Evolutionary conservation across 2,888 invertebrate genomes (phyloP).

Genomic region (Osmoderma eremita): DNA sequence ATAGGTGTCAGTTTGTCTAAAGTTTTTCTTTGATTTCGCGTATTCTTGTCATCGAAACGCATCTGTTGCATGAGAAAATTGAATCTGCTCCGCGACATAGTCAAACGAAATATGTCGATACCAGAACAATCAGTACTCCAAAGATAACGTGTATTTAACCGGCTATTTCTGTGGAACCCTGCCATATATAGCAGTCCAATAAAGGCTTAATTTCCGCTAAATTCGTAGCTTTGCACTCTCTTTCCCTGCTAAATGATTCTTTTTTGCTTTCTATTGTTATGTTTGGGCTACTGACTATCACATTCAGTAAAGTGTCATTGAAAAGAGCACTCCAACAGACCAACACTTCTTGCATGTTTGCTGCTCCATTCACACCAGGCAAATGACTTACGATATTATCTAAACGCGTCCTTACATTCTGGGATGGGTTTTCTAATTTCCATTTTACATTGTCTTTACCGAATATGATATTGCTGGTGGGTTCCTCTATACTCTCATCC

Average conservation of each 20-base stretch:
- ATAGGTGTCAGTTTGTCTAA: conserved; percentile 40
- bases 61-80: conserved; percentile 45
- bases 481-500: background rate
- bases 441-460: background rate
- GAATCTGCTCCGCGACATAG: conserved; percentile 47
- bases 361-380: too few species aligned
- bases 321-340: too few species aligned
- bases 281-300: too few species aligned
- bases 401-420: too few species aligned
- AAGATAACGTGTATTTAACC: conserved; percentile 42
- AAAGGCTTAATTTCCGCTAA: conserved; percentile 48
- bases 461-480: background rate
- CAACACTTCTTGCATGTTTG: too few species aligned
- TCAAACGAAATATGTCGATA: conserved; percentile 47
- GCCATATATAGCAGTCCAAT: conserved; percentile 51
- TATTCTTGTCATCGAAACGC: conserved; percentile 46
- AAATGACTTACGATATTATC: too few species aligned
- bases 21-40: too few species aligned
- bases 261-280: too few species aligned
- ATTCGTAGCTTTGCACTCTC: conserved; percentile 44
- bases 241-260: too few species aligned
- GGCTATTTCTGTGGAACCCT: conserved; percentile 44
- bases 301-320: too few species aligned
- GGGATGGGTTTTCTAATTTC: too few species aligned
- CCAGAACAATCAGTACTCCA: conserved; percentile 48